Evolutionary conservation across 2,113 vertebrate species (phyloP).

Genomic region (Apistogramma diplotaenia): DNA sequence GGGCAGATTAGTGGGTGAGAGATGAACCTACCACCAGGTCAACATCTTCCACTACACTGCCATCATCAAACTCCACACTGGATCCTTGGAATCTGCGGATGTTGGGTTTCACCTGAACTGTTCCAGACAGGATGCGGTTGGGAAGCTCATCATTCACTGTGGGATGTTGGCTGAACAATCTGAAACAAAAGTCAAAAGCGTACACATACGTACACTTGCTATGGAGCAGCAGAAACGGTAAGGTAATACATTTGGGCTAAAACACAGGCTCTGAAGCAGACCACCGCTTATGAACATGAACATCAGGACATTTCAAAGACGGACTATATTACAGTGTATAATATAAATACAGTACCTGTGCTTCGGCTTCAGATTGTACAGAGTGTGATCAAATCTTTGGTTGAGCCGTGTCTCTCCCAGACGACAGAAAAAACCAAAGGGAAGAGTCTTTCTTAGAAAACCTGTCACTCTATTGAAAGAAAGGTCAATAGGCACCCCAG

Average conservation of each 20-base stretch:
- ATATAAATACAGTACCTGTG: conserved; percentile 75
- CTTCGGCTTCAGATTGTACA: conserved; percentile 84
- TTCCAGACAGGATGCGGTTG: conserved; percentile 88
- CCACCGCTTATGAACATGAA: too few relatives aligned
- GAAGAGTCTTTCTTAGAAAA: conserved; percentile 61
- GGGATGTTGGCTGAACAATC: conserved; percentile 83
- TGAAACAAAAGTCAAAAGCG: conserved; percentile 28
- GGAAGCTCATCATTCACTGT: conserved; percentile 88
- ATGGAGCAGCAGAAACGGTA: not conserved
- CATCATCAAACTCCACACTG: conserved; percentile 86
- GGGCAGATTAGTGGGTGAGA: not conserved
- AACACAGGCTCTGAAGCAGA: too few relatives aligned
- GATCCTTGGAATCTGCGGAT: conserved; percentile 81
- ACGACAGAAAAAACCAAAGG: conserved; percentile 36
- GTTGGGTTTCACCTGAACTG: conserved; percentile 83
- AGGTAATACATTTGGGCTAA: too few relatives aligned
- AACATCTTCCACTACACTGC: conserved; percentile 79
- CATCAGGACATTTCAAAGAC: too few relatives aligned
- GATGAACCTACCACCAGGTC: conserved; percentile 75
- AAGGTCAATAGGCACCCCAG: conserved; percentile 82
- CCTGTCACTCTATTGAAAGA: conserved; percentile 50
- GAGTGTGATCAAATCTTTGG: conserved; percentile 77
- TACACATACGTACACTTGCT: not conserved
- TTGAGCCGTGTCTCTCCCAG: conserved; percentile 67
- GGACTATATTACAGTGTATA: not conserved